These are phyloP conservation scores for Diplogasteroides magnus DNA, from an alignment of 1,140 invertebrate genomes.

Conservation along the genomic window DNA sequence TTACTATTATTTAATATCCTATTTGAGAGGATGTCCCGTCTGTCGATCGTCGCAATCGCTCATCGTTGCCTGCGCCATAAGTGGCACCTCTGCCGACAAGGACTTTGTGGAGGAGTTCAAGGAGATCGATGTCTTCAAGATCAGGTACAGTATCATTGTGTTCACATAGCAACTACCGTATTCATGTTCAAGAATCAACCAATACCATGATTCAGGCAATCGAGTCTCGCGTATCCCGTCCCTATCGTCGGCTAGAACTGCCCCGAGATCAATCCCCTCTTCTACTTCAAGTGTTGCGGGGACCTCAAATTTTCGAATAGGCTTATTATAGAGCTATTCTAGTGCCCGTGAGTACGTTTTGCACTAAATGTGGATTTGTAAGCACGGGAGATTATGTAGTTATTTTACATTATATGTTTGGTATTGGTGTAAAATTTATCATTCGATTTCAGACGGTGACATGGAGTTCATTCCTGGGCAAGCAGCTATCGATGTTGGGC, in stretches of 20 bases:
- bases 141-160: no score
- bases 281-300: slow-evolving; percentile 34
- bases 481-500: slow-evolving; percentile 83
- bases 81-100: no score
- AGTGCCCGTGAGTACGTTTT: slow-evolving; percentile 39
- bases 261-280: slow-evolving; percentile 28
- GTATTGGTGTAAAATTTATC: background rate
- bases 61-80: no score
- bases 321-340: slow-evolving; percentile 47
- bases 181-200: no score
- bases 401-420: slow-evolving; percentile 4
- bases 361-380: no score
- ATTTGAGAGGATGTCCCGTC: no score
- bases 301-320: no score
- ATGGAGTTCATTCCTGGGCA: slow-evolving; percentile 86
- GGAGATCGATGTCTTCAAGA: no score
- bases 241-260: slow-evolving; percentile 26
- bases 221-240: slow-evolving; percentile 21
- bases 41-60: no score
- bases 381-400: background rate
- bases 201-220: slow-evolving; percentile 11
- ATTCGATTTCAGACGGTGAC: slow-evolving; percentile 72
- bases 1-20: no score
- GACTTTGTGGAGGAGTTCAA: no score
- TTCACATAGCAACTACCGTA: no score